phyloP scores from a whole-genome alignment of 2,113 vertebrate species.

The Gorilla gorilla region DNA sequence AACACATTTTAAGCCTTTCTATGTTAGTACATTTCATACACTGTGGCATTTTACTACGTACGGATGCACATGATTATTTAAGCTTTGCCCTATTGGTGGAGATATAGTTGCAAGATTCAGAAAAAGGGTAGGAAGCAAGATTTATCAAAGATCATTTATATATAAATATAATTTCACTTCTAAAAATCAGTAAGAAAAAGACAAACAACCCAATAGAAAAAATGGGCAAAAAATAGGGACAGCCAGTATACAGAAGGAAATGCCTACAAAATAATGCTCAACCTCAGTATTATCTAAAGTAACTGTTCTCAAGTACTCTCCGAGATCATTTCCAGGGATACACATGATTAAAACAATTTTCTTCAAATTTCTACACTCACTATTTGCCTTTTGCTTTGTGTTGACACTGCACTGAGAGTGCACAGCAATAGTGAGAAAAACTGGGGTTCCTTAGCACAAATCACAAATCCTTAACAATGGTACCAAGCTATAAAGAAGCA shows the following conservation, averaged over 20 bases:
- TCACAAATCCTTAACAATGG: background rate
- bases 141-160: background rate
- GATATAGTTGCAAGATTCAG: background rate
- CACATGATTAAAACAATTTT: background rate
- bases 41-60: background rate
- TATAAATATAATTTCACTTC: background rate
- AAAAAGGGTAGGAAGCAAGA: too few species aligned
- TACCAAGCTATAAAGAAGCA: accelerated
- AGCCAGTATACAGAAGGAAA: background rate
- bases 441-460: background rate
- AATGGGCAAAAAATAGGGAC: background rate
- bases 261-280: background rate
- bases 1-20: background rate
- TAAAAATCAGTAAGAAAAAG: slow-evolving; percentile 16
- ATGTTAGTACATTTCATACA: background rate
- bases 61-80: background rate
- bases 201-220: background rate
- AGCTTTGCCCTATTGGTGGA: background rate
- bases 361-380: background rate
- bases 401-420: background rate
- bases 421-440: background rate
- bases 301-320: background rate
- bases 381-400: background rate
- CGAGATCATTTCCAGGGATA: background rate
- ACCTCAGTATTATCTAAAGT: background rate